Conservation (phyloP, 2,113 vertebrate species). For the Clarias gariepinus region DNA sequence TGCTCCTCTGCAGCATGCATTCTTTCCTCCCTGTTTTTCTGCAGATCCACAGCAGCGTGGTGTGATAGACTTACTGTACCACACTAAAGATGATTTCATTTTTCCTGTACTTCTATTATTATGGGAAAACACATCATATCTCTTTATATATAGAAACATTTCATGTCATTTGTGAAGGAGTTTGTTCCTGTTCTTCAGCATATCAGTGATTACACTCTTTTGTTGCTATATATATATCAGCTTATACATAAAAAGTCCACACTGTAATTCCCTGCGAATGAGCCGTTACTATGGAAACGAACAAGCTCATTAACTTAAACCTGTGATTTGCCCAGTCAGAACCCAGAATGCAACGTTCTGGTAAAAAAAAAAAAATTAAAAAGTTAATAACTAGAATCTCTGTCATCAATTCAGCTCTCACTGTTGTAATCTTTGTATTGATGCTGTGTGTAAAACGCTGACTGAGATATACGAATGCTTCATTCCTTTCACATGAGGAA, state of each 20-base stretch:
- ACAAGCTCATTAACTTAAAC: not conserved
- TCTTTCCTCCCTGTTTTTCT: conserved; percentile 8
- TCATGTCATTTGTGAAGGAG: not conserved
- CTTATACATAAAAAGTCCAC: not conserved
- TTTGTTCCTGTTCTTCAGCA: not conserved
- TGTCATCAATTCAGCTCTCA: not conserved
- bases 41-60: not conserved
- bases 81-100: not conserved
- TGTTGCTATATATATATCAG: not conserved
- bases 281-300: not conserved
- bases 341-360: not conserved
- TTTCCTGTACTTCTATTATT: not conserved
- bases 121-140: not conserved
- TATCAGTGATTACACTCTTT: not conserved
- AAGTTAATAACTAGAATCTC: not conserved
- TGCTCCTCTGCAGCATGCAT: not conserved
- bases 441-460: not conserved
- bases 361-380: not conserved
- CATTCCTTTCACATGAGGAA: not conserved
- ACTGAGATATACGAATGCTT: not conserved
- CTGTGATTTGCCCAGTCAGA: not conserved
- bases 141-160: not conserved
- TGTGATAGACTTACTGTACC: not conserved
- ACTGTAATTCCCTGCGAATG: not conserved
- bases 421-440: not conserved